Conservation (phyloP, 2,113 vertebrate species). For the Vidua chalybeata region DNA sequence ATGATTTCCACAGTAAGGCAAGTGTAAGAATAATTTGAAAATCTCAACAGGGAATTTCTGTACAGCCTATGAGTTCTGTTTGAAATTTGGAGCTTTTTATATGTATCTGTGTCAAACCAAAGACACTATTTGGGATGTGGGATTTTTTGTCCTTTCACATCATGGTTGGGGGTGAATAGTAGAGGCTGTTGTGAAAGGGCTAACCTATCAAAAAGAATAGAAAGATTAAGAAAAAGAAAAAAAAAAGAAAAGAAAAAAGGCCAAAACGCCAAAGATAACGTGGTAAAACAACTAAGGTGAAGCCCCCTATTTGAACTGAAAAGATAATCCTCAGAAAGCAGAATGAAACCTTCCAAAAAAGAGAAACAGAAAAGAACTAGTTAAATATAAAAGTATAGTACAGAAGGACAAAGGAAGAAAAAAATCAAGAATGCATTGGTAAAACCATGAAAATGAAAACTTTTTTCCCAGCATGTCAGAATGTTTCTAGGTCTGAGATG, state of each 20-base stretch:
- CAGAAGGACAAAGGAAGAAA: neutral
- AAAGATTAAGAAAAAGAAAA: neutral
- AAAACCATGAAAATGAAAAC: conserved; percentile 4
- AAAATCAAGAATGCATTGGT: neutral
- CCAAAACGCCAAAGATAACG: neutral
- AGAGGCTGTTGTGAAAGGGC: conserved; percentile 21
- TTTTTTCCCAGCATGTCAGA: neutral
- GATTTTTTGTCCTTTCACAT: conserved; percentile 39
- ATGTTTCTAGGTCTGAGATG: neutral
- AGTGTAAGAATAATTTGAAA: conserved; percentile 35
- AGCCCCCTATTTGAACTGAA: neutral
- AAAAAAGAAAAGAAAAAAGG: neutral
- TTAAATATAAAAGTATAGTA: conserved; percentile 35
- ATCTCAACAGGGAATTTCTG: conserved; percentile 51
- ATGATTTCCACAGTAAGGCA: conserved; percentile 35
- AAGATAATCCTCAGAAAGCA: neutral
- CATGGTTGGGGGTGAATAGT: conserved; percentile 7
- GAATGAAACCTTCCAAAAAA: neutral
- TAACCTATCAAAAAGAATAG: neutral
- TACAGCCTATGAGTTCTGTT: neutral
- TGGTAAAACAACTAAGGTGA: conserved; percentile 25
- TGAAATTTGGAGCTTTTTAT: conserved; percentile 42
- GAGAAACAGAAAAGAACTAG: neutral
- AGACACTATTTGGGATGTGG: conserved; percentile 30
- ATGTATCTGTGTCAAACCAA: conserved; percentile 43